Percentiles rank a stretch among this genome's conserved stretches.
Conservation (phyloP, 2,113 vertebrate genomes). For the Carassius carassius region DNA sequence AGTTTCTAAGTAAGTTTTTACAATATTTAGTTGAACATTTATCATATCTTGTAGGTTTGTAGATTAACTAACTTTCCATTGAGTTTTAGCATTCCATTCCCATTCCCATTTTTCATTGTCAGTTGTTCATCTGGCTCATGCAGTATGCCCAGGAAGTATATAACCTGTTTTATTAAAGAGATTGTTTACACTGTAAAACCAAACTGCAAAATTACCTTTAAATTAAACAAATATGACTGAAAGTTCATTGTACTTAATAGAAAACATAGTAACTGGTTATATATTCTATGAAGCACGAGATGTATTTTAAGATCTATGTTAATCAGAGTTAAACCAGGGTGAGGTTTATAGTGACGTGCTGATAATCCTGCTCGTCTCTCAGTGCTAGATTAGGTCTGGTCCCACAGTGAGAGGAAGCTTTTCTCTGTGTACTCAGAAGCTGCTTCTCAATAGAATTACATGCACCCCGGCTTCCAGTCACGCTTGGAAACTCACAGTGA, state of each 20-base stretch:
- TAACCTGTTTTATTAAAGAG: background rate
- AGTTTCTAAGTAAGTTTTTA: too few species aligned
- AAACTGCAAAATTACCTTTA: too few species aligned
- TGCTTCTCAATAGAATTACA: slow-evolving; percentile 21
- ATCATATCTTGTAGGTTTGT: background rate
- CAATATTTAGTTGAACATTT: too few species aligned
- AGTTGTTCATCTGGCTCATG: too few species aligned
- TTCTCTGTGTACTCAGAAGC: background rate
- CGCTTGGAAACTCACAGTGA: background rate
- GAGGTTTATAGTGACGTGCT: background rate
- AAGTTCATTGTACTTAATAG: too few species aligned
- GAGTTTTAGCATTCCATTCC: background rate
- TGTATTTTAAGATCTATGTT: background rate
- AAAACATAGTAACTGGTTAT: too few species aligned
- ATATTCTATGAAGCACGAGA: background rate
- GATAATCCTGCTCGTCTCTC: slow-evolving; percentile 14
- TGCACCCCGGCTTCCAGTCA: background rate
- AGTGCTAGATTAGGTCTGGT: slow-evolving; percentile 21
- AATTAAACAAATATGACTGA: too few species aligned
- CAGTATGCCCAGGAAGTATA: background rate
- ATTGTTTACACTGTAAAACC: background rate
- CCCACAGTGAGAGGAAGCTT: slow-evolving; percentile 18
- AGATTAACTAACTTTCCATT: background rate
- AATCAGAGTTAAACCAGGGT: slow-evolving; percentile 11
- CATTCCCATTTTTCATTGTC: background rate